A percentile compares a stretch with the other conserved stretches of the same genome.
Conservation (phyloP, 1,140 invertebrate species). For the Amphibalanus amphitrite region DNA sequence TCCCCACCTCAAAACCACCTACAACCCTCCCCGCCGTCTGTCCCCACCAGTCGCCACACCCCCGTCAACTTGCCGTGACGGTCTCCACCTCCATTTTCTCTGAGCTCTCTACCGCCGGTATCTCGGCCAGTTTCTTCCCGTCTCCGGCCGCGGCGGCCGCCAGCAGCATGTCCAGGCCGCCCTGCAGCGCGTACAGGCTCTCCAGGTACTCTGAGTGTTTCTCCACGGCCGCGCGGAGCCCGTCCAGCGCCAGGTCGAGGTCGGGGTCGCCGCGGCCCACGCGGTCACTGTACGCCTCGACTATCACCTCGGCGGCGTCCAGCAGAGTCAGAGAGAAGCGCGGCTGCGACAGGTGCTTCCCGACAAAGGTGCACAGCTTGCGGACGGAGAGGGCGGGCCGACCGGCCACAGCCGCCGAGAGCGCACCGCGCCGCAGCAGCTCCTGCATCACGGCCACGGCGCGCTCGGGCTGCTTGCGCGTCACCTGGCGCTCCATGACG, state of each 20-base stretch:
- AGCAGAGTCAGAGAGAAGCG: not conserved
- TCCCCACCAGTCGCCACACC: no score
- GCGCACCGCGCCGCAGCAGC: constrained; percentile 35
- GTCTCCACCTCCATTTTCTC: no score
- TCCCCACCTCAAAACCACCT: no score
- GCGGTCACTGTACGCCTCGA: not conserved
- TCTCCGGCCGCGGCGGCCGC: no score
- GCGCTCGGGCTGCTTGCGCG: constrained; percentile 48
- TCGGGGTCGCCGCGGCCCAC: not conserved
- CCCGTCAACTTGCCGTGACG: no score
- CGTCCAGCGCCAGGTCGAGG: not conserved
- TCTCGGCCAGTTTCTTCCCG: no score
- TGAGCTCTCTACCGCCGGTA: no score
- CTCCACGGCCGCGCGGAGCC: not conserved
- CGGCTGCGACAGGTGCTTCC: not conserved
- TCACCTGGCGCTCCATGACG: constrained; percentile 42
- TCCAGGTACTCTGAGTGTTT: not conserved
- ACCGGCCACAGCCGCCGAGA: constrained; percentile 15
- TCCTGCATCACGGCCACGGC: constrained; percentile 67
- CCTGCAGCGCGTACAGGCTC: not conserved
- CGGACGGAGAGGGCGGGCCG: not conserved
- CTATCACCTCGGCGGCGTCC: not conserved
- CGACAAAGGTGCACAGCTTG: not conserved
- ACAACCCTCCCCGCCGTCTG: no score
- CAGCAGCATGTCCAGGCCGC: not conserved